Evolutionary conservation across 2,888 invertebrate genomes (phyloP).

Genomic region (Liodrosophila aerea): DNA sequence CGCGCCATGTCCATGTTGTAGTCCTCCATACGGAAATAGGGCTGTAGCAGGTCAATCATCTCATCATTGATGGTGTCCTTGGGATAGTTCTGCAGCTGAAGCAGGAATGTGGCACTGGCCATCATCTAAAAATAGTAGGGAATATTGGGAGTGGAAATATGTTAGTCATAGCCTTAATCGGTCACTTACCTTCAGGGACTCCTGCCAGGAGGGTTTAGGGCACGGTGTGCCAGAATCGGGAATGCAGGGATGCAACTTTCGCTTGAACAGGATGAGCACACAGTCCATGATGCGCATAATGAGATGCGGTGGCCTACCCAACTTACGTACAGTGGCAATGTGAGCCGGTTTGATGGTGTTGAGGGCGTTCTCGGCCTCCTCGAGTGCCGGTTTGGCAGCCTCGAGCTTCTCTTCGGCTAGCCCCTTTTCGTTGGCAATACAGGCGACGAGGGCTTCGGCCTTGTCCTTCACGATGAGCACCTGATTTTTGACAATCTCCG

Average conservation of each 20-base stretch:
- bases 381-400: constrained; percentile 96
- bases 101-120: constrained; percentile 95
- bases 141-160: neutral
- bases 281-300: constrained; percentile 99
- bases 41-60: constrained; percentile 95
- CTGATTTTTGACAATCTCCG: constrained; percentile 97
- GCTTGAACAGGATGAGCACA: constrained; percentile 95
- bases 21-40: constrained; percentile 97
- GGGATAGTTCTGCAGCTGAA: constrained; percentile 96
- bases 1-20: constrained; percentile 98
- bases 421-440: constrained; percentile 94
- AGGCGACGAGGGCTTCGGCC: constrained; percentile 93
- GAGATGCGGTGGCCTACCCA: constrained; percentile 96
- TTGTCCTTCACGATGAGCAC: constrained; percentile 98
- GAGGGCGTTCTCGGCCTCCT: constrained; percentile 96
- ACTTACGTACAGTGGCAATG: constrained; percentile 96
- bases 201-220: constrained; percentile 97
- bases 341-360: constrained; percentile 98
- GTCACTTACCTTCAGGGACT: constrained; percentile 90
- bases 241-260: constrained; percentile 91
- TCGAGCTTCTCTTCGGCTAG: constrained; percentile 95
- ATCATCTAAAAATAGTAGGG: constrained; percentile 91
- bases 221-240: constrained; percentile 90
- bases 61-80: constrained; percentile 98
- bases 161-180: neutral